Evolutionary conservation across 2,888 invertebrate species (phyloP).

Genomic region (Drosophila anomelani): DNA sequence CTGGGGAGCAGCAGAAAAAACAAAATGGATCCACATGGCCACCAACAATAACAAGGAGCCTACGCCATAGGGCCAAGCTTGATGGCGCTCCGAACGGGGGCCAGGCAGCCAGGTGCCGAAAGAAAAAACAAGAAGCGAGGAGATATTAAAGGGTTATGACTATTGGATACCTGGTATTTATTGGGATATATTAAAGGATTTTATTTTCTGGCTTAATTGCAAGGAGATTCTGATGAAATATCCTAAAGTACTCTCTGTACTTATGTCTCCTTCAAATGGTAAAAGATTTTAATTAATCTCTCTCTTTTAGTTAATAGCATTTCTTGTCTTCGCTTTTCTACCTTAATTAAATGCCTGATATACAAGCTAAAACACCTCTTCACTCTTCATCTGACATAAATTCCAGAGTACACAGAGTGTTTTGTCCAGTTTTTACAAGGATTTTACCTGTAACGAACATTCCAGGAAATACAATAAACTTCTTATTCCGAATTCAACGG

Average conservation of each 20-base stretch:
- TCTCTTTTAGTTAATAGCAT: background rate
- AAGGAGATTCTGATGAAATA: background rate
- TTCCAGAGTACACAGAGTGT: background rate
- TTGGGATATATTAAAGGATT: too few relatives aligned
- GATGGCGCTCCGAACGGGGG: conserved; percentile 21
- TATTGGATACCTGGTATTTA: conserved; percentile 10
- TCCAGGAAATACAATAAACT: conserved; percentile 1
- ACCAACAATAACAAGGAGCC: conserved; percentile 52
- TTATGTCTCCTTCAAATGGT: too few relatives aligned
- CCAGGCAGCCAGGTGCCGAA: conserved; percentile 10
- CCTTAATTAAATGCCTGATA: background rate
- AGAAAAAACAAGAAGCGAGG: background rate
- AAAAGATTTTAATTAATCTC: background rate
- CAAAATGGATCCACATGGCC: conserved; percentile 17
- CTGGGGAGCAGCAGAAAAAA: conserved; percentile 37
- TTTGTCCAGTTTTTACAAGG: background rate
- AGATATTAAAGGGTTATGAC: background rate
- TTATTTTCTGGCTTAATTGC: background rate
- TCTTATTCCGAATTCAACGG: background rate
- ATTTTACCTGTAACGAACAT: background rate
- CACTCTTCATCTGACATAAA: background rate
- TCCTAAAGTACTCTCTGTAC: too few relatives aligned
- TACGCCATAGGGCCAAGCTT: conserved; percentile 9
- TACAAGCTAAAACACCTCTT: background rate
- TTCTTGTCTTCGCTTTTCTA: background rate